Evolutionary conservation across 2,888 invertebrate species (phyloP).

Genomic region (Agriotes lineatus): DNA sequence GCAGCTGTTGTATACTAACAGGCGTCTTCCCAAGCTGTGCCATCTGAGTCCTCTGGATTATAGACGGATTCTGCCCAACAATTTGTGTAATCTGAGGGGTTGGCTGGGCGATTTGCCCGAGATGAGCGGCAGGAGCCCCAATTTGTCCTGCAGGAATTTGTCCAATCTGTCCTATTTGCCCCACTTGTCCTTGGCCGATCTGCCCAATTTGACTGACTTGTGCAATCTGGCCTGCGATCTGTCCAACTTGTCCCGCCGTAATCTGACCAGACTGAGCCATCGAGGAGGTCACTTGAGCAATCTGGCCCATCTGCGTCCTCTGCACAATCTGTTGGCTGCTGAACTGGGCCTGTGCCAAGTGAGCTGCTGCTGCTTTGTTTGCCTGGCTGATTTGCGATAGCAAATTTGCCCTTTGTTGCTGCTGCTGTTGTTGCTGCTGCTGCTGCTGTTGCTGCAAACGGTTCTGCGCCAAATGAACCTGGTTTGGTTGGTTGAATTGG

Average conservation of each 20-base stretch:
- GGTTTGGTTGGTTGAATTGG: conserved; percentile 36
- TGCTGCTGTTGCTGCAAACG: conserved; percentile 61
- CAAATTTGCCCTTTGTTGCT: conserved; percentile 50
- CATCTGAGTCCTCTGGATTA: conserved; percentile 43
- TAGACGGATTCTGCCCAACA: conserved; percentile 42
- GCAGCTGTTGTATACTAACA: conserved; percentile 37
- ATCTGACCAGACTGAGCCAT: neutral
- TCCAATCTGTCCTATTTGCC: conserved; percentile 8
- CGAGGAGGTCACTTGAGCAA: neutral
- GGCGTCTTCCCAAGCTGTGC: conserved; percentile 21
- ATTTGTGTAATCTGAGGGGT: conserved; percentile 36
- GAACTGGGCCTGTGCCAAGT: conserved; percentile 27
- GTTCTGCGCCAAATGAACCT: conserved; percentile 57
- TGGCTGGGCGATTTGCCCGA: conserved; percentile 32
- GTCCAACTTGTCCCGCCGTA: neutral
- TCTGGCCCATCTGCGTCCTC: conserved; percentile 24
- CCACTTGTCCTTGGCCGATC: conserved; percentile 9
- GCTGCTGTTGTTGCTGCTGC: too few species aligned
- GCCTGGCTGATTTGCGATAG: conserved; percentile 33
- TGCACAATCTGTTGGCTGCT: conserved; percentile 19
- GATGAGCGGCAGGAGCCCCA: too few species aligned
- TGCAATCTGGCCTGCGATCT: too few species aligned
- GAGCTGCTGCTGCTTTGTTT: conserved; percentile 20
- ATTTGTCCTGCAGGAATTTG: conserved; percentile 16
- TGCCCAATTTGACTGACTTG: neutral